Conservation (phyloP, 2,888 invertebrate genomes). For the Aromia moschata region DNA sequence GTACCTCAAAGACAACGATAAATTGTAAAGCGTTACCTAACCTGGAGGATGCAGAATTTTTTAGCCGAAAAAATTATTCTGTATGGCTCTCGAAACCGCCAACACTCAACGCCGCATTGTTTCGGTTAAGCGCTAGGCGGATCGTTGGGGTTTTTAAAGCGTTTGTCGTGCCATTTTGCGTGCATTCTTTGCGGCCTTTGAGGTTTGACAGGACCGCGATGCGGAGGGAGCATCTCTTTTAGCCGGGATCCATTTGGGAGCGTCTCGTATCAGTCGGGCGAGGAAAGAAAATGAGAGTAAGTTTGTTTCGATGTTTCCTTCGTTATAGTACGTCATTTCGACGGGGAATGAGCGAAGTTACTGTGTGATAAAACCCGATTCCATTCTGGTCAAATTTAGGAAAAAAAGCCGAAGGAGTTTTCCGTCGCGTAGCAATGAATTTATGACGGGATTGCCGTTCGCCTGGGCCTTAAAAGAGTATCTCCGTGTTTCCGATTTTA, state of each 20-base stretch:
- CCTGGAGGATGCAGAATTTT: too few species aligned
- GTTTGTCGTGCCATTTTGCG: neutral
- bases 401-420: neutral
- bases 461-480: too few species aligned
- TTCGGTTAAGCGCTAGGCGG: neutral
- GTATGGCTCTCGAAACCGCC: neutral
- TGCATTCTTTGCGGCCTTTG: slow-evolving; percentile 1
- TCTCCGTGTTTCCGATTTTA: too few species aligned
- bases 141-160: neutral
- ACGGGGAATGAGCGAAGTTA: neutral
- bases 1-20: too few species aligned
- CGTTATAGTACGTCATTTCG: slow-evolving; percentile 2
- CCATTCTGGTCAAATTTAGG: slow-evolving; percentile 1
- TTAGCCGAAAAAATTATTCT: neutral
- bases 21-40: too few species aligned
- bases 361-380: neutral
- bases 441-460: neutral
- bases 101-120: neutral
- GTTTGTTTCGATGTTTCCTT: slow-evolving; percentile 2
- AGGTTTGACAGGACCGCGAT: neutral
- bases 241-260: neutral
- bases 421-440: neutral
- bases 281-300: neutral
- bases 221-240: neutral
- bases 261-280: neutral